These are phyloP conservation scores for Malurus alboscapulatus DNA, from an alignment of 2,113 vertebrate species.

Conservation along the genomic window DNA sequence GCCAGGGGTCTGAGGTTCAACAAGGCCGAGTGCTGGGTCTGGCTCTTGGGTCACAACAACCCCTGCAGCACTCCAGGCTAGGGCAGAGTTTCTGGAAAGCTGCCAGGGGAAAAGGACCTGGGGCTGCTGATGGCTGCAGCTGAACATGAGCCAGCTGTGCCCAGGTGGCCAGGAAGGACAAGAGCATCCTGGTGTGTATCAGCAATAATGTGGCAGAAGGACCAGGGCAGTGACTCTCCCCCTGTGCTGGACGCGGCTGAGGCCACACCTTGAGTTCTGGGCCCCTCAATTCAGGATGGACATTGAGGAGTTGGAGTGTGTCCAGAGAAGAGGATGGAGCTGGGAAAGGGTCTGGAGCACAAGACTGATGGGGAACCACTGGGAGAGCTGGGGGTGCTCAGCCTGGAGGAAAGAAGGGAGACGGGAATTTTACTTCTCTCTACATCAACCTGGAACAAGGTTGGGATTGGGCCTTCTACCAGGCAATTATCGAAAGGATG, in stretches of 20 bases:
- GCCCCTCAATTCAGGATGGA: background rate
- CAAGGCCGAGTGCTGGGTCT: too few species aligned
- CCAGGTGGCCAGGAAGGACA: background rate
- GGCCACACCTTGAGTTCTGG: accelerated
- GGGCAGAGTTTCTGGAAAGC: background rate
- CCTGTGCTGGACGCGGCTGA: background rate
- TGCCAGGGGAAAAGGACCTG: background rate
- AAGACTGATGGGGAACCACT: background rate
- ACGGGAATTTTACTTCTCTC: background rate
- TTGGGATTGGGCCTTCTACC: background rate
- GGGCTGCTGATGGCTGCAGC: background rate
- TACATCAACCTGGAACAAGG: background rate
- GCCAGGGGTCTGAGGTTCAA: background rate
- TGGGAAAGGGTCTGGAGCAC: background rate
- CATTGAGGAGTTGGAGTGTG: accelerated
- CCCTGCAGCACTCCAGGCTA: background rate
- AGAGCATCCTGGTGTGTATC: accelerated
- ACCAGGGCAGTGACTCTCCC: accelerated
- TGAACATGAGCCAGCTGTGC: background rate
- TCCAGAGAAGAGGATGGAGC: background rate
- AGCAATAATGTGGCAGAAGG: background rate
- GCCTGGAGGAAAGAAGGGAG: background rate
- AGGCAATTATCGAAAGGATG: background rate
- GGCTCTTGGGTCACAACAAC: background rate
- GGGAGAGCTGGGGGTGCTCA: background rate